A percentile compares a stretch with the other conserved stretches of the same genome.
Conservation (phyloP, 2,113 vertebrate genomes). For the Oreotrochilus melanogaster region DNA sequence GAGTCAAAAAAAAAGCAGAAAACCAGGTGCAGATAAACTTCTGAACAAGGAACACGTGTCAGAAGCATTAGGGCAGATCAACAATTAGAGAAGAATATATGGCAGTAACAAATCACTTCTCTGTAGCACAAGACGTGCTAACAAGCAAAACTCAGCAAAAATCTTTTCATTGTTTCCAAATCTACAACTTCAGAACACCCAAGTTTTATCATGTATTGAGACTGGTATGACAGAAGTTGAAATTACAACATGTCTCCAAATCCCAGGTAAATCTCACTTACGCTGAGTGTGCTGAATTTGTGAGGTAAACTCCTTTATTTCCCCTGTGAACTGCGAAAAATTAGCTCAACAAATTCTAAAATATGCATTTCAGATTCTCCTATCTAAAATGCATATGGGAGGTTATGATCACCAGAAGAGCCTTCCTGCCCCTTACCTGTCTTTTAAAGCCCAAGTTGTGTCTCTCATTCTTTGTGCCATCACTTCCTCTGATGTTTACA, state of each 20-base stretch:
- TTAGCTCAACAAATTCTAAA: background rate
- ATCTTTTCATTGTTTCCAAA: background rate
- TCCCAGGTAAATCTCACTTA: background rate
- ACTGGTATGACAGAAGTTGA: background rate
- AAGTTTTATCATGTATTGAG: background rate
- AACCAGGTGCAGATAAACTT: background rate
- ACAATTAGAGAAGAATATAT: background rate
- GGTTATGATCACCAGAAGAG: background rate
- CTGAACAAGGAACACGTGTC: fast-evolving
- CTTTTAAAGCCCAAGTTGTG: background rate
- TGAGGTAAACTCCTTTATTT: background rate
- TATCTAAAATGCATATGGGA: background rate
- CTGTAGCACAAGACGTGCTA: background rate
- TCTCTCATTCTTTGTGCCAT: background rate
- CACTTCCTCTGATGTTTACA: background rate
- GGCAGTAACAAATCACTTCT: background rate
- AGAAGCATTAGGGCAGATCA: background rate
- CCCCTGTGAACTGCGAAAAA: background rate
- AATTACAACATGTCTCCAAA: background rate
- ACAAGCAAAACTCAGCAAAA: background rate
- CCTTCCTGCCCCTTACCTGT: background rate
- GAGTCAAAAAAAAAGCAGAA: background rate
- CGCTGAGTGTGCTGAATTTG: background rate
- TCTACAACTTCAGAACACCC: background rate
- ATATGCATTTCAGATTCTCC: background rate